phyloP scores from a whole-genome alignment of 2,797 vertebrate genomes.

The Scarus forsteni region DNA sequence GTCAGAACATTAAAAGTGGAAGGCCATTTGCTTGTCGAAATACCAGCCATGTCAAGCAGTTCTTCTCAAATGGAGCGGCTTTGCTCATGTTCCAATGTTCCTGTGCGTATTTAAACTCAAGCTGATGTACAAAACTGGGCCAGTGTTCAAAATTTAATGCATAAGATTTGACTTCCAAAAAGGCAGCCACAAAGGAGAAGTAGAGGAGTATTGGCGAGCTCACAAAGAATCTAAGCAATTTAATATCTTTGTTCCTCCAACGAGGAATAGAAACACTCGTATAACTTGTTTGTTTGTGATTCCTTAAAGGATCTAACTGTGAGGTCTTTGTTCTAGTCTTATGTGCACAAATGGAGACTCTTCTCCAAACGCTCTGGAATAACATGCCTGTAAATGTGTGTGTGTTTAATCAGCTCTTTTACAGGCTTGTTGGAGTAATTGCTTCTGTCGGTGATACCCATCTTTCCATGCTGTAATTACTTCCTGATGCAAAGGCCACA shows the following conservation, averaged over 20 bases:
- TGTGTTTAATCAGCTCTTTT: conserved; percentile 62
- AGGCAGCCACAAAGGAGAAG: conserved; percentile 17
- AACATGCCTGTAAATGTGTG: conserved; percentile 53
- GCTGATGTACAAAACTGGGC: conserved; percentile 67
- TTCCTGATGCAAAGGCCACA: conserved; percentile 70
- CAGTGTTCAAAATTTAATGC: conserved; percentile 79
- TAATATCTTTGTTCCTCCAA: conserved; percentile 21
- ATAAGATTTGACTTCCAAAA: conserved; percentile 52
- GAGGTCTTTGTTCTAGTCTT: conserved; percentile 21
- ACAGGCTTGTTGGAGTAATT: conserved; percentile 68
- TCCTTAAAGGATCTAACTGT: conserved; percentile 9
- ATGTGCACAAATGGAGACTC: conserved; percentile 27
- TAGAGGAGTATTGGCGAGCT: conserved; percentile 6
- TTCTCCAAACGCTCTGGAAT: conserved; percentile 42
- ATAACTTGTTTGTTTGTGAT: conserved; percentile 31
- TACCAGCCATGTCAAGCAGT: conserved; percentile 13
- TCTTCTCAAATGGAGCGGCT: conserved; percentile 33
- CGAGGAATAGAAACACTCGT: conserved; percentile 4
- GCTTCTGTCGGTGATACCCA: conserved; percentile 73
- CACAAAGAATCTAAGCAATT: conserved; percentile 11
- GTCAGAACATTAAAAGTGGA: conserved; percentile 28
- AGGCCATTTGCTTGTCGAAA: conserved; percentile 31
- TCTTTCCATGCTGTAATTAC: conserved; percentile 77
- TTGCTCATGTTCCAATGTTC: conserved; percentile 37
- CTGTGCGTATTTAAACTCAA: conserved; percentile 51